Percentiles rank a stretch among this genome's conserved stretches.
Evolutionary conservation across 2,888 invertebrate species (phyloP).

Genomic region (Mesorhabditis spiculigera): DNA sequence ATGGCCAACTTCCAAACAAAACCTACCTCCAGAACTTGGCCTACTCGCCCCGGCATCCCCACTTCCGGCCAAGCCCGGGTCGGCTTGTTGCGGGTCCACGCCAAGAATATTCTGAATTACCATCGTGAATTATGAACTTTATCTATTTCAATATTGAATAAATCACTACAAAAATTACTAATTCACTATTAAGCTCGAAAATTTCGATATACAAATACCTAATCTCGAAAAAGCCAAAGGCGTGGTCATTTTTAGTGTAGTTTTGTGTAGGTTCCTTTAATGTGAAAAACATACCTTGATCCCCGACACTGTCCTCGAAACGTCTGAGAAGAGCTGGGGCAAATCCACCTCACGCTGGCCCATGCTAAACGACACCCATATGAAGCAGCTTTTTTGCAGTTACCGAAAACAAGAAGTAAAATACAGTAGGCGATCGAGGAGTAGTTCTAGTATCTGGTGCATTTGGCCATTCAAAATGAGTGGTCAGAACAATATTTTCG

Average conservation of each 20-base stretch:
- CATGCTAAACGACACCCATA: slow-evolving; percentile 18
- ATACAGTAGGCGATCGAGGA: not conserved
- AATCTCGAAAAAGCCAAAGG: not conserved
- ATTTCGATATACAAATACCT: not conserved
- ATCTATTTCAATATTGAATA: too few species aligned
- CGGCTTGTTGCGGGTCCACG: not conserved
- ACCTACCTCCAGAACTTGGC: not conserved
- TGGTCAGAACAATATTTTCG: too few species aligned
- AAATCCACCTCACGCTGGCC: slow-evolving; percentile 47
- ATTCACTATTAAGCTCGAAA: too few species aligned
- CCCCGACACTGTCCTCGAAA: slow-evolving; percentile 49
- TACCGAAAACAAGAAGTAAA: not conserved
- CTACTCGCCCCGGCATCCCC: not conserved
- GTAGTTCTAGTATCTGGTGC: too few species aligned
- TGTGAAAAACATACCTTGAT: slow-evolving; percentile 15
- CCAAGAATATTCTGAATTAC: not conserved
- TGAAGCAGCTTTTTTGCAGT: not conserved
- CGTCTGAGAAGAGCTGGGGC: slow-evolving; percentile 50
- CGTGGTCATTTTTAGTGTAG: too few species aligned
- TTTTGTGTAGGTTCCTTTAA: too few species aligned
- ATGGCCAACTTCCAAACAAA: too few species aligned
- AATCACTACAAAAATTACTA: too few species aligned
- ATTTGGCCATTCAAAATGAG: too few species aligned
- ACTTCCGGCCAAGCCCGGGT: not conserved
- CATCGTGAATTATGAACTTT: not conserved